Base-by-base conservation (phyloP, 2,797 vertebrate species). In the Neosalanx taihuensis region DNA sequence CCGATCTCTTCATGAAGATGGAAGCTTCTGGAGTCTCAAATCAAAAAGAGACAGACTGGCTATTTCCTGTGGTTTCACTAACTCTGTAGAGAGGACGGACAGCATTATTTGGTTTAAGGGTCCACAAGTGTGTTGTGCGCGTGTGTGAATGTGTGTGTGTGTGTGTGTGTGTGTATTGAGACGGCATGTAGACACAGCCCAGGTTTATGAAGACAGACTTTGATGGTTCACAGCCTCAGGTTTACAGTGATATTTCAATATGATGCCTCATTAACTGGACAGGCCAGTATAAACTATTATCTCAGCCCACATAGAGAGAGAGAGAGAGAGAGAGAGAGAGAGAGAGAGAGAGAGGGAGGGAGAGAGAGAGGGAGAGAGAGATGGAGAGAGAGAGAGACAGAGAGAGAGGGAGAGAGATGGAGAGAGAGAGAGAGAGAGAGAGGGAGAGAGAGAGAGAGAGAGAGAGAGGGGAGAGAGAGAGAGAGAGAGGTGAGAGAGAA, bases 221-320 rank as follows among this genome's bases (percentile, higher is more conserved):
- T 69, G 68, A 72, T 76, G 70, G n/a, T 29, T 46, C 23, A 2
- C 70, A 29, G 62, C 68, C 72, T 58, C 4, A 60, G 57, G 57
- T 62, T 57, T 57, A 23, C 62, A 66, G 31, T 33, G 41, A 61
- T 69, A 70, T 37, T 72, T 81, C 67, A 77, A 67, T 63, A 71
- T 64, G 59, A 73, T 63, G 18, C 74, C 72, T 77, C 66, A 71
- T 80, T 76, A 79, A 66, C 73, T 58, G 66, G 79, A 76, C 79
- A 75, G 79, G 67, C 57, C 59, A 41, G 41, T 69, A 72, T n/a
- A 61, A 71, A 60, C 57, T 37, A 75, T 76, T 65, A 69, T 70
- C 33, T 72, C 69, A 71, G 58, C 26, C 26, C 49, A 37, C 60
- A 59, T 26, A 31, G 23, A 26, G 18, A 18, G 51, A 3, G 9